These are phyloP conservation scores for Lucilia cuprina DNA, from an alignment of 1,140 invertebrate species.

Conservation along the genomic window DNA sequence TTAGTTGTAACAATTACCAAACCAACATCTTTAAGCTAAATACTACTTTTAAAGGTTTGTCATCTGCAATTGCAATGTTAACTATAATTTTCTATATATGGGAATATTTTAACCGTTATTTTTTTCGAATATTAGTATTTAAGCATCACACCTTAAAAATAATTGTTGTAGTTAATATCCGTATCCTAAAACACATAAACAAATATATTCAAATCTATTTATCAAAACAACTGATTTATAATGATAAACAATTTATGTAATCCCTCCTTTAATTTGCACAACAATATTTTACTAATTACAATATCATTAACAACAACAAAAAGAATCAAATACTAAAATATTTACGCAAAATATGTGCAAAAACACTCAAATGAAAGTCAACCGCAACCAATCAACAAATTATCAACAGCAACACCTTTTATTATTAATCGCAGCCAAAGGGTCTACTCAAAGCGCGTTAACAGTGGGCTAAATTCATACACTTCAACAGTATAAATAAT, in stretches of 20 bases:
- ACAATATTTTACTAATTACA: slow-evolving; percentile 26
- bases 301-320: not conserved
- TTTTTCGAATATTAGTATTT: too few relatives aligned
- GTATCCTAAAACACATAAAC: too few relatives aligned
- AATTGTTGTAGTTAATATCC: not conserved
- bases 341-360: not conserved
- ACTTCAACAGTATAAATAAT: not conserved
- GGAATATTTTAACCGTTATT: too few relatives aligned
- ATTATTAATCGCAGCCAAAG: not conserved
- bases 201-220: not conserved
- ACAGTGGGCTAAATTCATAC: too few relatives aligned
- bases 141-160: not conserved
- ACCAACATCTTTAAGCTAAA: too few relatives aligned
- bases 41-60: too few relatives aligned
- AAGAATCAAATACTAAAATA: too few relatives aligned
- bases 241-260: not conserved
- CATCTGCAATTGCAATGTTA: too few relatives aligned
- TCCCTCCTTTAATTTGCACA: not conserved
- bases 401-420: slow-evolving; percentile 26
- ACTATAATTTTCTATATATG: too few relatives aligned
- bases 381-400: slow-evolving; percentile 31
- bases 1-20: too few relatives aligned
- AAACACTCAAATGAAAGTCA: not conserved
- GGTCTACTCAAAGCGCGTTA: not conserved
- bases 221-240: not conserved